A percentile compares a stretch with the other conserved stretches of the same genome.
Evolutionary conservation across 1,140 invertebrate species (phyloP).

Genomic region (Tachypleus tridentatus): DNA sequence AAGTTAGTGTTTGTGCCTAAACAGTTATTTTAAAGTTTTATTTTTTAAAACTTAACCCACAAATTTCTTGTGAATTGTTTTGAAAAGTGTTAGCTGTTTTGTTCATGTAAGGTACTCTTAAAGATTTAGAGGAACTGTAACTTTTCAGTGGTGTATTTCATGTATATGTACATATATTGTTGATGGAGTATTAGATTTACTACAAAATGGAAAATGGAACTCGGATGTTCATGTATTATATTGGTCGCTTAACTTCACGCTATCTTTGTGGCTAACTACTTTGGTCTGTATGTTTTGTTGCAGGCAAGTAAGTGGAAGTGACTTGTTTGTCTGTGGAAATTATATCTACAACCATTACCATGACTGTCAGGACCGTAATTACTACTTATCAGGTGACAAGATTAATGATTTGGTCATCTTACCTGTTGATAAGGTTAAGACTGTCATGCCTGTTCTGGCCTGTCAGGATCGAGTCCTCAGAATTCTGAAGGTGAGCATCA

Average conservation of each 20-base stretch:
- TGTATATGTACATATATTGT: too few species aligned
- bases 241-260: neutral
- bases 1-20: too few species aligned
- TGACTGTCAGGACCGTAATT: slow-evolving; percentile 68
- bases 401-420: slow-evolving; percentile 65
- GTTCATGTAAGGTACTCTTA: too few species aligned
- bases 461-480: slow-evolving; percentile 59
- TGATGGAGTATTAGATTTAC: neutral
- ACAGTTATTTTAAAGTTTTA: too few species aligned
- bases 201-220: neutral
- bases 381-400: slow-evolving; percentile 61
- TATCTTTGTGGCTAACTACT: neutral
- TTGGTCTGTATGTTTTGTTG: slow-evolving; percentile 24
- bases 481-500: slow-evolving; percentile 42
- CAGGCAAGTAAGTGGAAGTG: slow-evolving; percentile 63
- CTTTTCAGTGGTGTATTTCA: too few species aligned
- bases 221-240: neutral
- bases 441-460: slow-evolving; percentile 51
- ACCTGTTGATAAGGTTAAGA: slow-evolving; percentile 43
- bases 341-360: slow-evolving; percentile 72
- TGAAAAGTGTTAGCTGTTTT: too few species aligned
- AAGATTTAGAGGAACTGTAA: too few species aligned
- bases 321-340: slow-evolving; percentile 63
- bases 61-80: too few species aligned
- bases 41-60: too few species aligned